phyloP scores from a whole-genome alignment of 2,888 invertebrate genomes.

The Polyommatus icarus region DNA sequence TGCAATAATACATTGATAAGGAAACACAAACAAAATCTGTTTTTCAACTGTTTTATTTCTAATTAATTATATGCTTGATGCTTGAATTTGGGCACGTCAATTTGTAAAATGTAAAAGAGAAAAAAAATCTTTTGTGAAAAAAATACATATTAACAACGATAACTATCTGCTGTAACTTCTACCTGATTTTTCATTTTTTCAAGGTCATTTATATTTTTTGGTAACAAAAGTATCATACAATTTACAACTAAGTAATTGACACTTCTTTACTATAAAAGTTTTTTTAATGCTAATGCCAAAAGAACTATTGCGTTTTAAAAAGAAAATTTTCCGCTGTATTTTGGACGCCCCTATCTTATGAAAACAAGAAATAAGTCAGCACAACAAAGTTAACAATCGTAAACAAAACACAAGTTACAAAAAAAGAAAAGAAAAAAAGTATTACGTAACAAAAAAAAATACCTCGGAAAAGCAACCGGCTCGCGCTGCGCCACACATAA shows the following conservation, averaged over 20 bases:
- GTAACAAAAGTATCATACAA: no score
- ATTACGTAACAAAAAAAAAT: constrained; percentile 64
- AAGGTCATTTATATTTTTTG: not conserved
- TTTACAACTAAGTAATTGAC: no score
- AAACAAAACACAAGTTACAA: constrained; percentile 31
- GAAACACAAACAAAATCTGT: not conserved
- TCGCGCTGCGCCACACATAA: constrained; percentile 65
- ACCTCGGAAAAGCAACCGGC: constrained; percentile 71
- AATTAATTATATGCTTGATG: not conserved
- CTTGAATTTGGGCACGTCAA: not conserved
- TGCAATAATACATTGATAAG: not conserved
- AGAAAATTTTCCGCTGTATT: not conserved
- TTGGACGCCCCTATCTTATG: not conserved
- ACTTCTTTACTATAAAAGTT: no score
- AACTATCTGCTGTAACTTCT: not conserved
- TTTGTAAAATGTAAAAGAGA: no score
- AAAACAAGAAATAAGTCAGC: not conserved
- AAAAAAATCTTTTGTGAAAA: not conserved
- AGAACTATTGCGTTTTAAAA: not conserved
- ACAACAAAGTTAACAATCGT: not conserved
- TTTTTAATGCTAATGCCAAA: not conserved
- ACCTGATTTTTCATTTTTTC: not conserved
- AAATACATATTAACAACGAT: not conserved
- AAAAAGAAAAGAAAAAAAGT: constrained; percentile 35
- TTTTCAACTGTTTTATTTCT: not conserved